Base-by-base conservation (phyloP, 2,113 vertebrate species). In the Megaleporinus macrocephalus region DNA sequence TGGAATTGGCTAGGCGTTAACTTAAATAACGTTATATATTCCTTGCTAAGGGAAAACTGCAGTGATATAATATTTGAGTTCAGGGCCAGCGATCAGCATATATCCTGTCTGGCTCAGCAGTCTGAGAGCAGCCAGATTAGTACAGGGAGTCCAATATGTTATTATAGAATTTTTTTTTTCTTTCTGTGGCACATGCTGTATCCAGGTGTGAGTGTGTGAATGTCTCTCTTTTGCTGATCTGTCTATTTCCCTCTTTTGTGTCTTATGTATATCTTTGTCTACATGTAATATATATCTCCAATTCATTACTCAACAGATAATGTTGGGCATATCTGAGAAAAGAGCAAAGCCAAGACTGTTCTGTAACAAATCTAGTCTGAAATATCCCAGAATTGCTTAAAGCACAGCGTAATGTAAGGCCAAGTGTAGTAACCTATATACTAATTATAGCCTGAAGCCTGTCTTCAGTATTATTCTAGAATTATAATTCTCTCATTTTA, bases 201-300 rank as follows among this genome's bases (percentile, higher is more conserved):
- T 78, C 12, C 51, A 73, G 77, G 53, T 84, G 66, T 80, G 63
- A 55, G 30, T 59, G 29, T 72, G 22, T 72, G 62, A 57, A 44
- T 79, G 65, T 36, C 70, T 76, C 27, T 85, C 44, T 80, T 13
- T 87, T 24, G 47, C 53, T 10, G 13, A 12, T 47, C 30, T 53
- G 22, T 36, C 30, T 80, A 6, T 63, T 29, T 68, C 2, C 13
- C 61, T 74, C 44, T 36, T 53, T 63, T 33, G 41, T 44, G 41
- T 73, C 65, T 29, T 61, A 15, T 69, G 18, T 24, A 14, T 57
- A 33, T 68, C 22, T 65, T 27, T 75, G 9, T 22, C 59, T 26
- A 16, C 15, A 14, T 51, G 41, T 6, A 5, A 49, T 49, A 49
- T 13, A 49, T 49, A 11, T 3, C 47, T 13, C 16, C 16, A 51